These are phyloP conservation scores for Epistrophe grossulariae DNA, from an alignment of 2,888 invertebrate genomes.

Conservation along the genomic window DNA sequence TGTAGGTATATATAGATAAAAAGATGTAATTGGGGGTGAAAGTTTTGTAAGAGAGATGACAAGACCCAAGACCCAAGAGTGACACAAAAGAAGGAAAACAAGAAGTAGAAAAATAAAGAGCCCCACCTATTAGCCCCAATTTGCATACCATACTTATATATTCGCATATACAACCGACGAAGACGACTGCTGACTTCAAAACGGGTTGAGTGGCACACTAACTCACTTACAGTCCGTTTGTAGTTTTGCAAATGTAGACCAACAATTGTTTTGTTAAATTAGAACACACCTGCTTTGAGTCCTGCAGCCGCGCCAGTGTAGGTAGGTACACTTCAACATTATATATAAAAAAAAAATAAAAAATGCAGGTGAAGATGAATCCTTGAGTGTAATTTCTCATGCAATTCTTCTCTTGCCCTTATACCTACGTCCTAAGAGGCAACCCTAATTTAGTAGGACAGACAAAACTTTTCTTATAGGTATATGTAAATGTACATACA, in stretches of 20 bases:
- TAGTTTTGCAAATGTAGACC: conserved; percentile 57
- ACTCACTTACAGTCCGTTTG: conserved; percentile 34
- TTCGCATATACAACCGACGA: background rate
- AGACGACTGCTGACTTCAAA: conserved; percentile 17
- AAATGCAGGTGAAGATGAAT: conserved; percentile 69
- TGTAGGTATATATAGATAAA: background rate
- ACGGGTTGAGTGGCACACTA: conserved; percentile 36
- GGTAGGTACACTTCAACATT: conserved; percentile 23
- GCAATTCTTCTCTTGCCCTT: conserved; percentile 35
- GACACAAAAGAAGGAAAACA: conserved; percentile 6
- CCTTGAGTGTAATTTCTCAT: conserved; percentile 58
- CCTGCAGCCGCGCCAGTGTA: conserved; percentile 43
- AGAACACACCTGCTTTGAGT: conserved; percentile 62
- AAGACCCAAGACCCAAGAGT: conserved; percentile 32
- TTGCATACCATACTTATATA: conserved; percentile 18
- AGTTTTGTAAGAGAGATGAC: conserved; percentile 40
- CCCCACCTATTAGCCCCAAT: conserved; percentile 62
- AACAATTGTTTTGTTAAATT: conserved; percentile 66
- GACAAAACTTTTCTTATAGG: conserved; percentile 15
- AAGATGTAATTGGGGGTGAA: conserved; percentile 51
- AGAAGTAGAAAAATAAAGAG: conserved; percentile 23
- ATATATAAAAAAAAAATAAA: conserved; percentile 25
- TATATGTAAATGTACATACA: background rate
- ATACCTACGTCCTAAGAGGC: conserved; percentile 39
- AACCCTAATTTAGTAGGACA: conserved; percentile 46